phyloP scores from a whole-genome alignment of 2,888 invertebrate genomes.

The Congeria kusceri region DNA sequence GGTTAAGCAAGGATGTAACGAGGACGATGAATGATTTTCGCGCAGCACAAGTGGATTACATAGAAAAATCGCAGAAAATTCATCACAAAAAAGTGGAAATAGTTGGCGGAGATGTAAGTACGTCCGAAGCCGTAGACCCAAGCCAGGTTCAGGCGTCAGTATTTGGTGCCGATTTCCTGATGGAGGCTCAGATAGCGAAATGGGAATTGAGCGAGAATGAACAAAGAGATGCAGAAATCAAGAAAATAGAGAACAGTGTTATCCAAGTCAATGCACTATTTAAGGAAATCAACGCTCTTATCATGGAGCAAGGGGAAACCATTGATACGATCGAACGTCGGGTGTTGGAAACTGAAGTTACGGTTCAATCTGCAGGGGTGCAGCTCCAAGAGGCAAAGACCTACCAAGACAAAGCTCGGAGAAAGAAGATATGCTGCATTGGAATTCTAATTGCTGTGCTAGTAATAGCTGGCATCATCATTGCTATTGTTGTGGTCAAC shows the following conservation, averaged over 20 bases:
- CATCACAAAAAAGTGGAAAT: constrained; percentile 72
- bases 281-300: constrained; percentile 75
- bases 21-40: constrained; percentile 71
- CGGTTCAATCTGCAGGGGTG: constrained; percentile 67
- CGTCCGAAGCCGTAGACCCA: constrained; percentile 37
- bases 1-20: constrained; percentile 70
- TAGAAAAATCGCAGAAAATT: constrained; percentile 74
- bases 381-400: constrained; percentile 68
- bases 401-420: constrained; percentile 62
- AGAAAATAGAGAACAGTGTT: constrained; percentile 75
- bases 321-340: constrained; percentile 75
- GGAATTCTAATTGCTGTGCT: constrained; percentile 67
- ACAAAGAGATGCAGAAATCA: constrained; percentile 73
- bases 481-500: constrained; percentile 54
- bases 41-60: constrained; percentile 74
- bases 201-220: constrained; percentile 73
- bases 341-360: constrained; percentile 61
- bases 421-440: constrained; percentile 70
- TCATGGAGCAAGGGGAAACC: constrained; percentile 77
- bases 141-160: constrained; percentile 57
- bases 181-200: constrained; percentile 73
- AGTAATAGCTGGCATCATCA: constrained; percentile 65
- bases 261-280: constrained; percentile 77
- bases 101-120: constrained; percentile 58
- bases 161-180: constrained; percentile 75